Percentiles rank a stretch among this genome's conserved stretches.
These are phyloP conservation scores for Megaceryle maxima DNA, from an alignment of 2,113 vertebrate species.

Conservation along the genomic window DNA sequence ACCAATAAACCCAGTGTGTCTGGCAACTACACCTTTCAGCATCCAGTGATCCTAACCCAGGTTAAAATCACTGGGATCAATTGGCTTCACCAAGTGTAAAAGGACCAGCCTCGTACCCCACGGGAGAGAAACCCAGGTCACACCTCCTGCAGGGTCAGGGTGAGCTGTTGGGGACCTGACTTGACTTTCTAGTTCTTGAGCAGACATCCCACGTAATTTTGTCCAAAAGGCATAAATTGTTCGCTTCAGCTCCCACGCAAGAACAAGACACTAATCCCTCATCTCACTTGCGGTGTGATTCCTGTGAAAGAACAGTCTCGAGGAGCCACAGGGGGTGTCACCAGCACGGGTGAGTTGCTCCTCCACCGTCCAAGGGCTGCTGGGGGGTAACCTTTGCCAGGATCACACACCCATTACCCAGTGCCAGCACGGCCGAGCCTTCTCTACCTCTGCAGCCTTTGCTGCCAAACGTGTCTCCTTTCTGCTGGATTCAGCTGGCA, in stretches of 20 bases:
- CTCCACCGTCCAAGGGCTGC: background rate
- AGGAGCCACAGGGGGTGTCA: background rate
- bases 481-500: background rate
- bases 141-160: background rate
- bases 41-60: background rate
- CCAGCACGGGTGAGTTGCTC: background rate
- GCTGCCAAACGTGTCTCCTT: background rate
- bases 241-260: rapidly evolving
- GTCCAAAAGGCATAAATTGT: background rate
- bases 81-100: background rate
- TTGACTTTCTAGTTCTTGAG: background rate
- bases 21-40: background rate
- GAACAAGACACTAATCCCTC: background rate
- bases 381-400: background rate
- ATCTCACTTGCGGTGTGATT: rapidly evolving
- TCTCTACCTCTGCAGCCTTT: background rate
- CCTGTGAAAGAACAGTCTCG: background rate
- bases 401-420: background rate
- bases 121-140: background rate
- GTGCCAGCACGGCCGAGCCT: rapidly evolving
- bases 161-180: background rate
- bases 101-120: background rate
- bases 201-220: rapidly evolving
- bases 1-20: background rate
- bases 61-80: background rate